A percentile compares a stretch with the other conserved stretches of the same genome.
Conservation (phyloP, 2,113 vertebrate genomes). For the Donacobius atricapilla region DNA sequence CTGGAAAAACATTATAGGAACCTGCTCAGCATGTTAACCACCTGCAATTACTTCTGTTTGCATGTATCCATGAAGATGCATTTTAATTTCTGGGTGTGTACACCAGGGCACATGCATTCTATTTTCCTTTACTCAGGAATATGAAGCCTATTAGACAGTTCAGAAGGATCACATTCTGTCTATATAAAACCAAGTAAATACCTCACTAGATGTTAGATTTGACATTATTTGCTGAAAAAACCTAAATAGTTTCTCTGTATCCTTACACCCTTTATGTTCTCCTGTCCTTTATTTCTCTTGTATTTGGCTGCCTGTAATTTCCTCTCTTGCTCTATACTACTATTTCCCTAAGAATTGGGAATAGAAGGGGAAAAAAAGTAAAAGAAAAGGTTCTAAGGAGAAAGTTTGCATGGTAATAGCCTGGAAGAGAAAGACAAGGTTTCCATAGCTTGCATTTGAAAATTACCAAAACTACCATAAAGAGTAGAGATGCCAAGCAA, state of each 20-base stretch:
- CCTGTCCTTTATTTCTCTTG: not conserved
- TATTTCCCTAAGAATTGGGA: not conserved
- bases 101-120: not conserved
- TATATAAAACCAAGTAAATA: not conserved
- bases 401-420: not conserved
- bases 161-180: not conserved
- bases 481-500: not conserved
- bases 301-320: not conserved
- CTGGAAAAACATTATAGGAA: not conserved
- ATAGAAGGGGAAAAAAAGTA: accelerated
- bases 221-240: not conserved
- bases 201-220: not conserved
- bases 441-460: not conserved
- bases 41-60: not conserved
- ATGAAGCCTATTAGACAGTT: not conserved
- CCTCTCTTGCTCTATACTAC: not conserved
- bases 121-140: not conserved
- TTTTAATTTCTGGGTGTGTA: not conserved
- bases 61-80: not conserved
- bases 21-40: not conserved
- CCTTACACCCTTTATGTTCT: not conserved
- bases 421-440: not conserved
- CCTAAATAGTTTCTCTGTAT: not conserved
- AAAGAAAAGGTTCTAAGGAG: not conserved
- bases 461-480: not conserved